Evolutionary conservation across 2,797 vertebrate species (phyloP), one percentile per base, ranked within the genome.

Genomic region (Acanthornis magna): DNA sequence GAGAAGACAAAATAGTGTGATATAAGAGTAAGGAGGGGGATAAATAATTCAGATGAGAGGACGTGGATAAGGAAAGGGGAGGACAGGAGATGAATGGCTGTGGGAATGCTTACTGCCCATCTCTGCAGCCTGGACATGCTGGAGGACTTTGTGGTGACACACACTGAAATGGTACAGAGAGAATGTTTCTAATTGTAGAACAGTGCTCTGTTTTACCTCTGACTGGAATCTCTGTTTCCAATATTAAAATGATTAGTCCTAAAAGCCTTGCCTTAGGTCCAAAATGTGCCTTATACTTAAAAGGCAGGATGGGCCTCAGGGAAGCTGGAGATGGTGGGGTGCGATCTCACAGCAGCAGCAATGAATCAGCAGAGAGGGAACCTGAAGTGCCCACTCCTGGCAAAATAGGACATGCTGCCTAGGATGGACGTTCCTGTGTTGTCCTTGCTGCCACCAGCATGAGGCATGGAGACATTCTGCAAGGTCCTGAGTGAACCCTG

Each of bases 191-290:
- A 85, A 87, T 48, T 27, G n/a, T 66, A 76, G 55, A 85, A 79
- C 23, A 70, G 55, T 16, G 30, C 26, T 45, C 22, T 62, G 38
- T 21, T 88, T 79, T 72, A 63, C 45, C 22, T 72, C 67, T 87
- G 60, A 92, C 60, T 62, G 43, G 47, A 78, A 81, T 32, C 38
- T 93, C 62, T 86, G 54, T 51, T 81, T 76, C 60, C 50, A 75
- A 6, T 75, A 87, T 43, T 45, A 63, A 85, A 70, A 58, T 32
- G 5, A 73, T 87, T 79, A 87, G 60, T 53, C 36, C 67, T 92
- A 73, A 95, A 92, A 96, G 71, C 80, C 40, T 65, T 77, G 70
- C 40, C 57, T 65, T n/a, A 76, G 40, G 47, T 81, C 66, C 43
- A 45, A 82, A 68, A 48, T 11, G 14, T 54, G 8, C 54, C 16